phyloP scores from a whole-genome alignment of 2,797 vertebrate species.

The Graptemys geographica region DNA sequence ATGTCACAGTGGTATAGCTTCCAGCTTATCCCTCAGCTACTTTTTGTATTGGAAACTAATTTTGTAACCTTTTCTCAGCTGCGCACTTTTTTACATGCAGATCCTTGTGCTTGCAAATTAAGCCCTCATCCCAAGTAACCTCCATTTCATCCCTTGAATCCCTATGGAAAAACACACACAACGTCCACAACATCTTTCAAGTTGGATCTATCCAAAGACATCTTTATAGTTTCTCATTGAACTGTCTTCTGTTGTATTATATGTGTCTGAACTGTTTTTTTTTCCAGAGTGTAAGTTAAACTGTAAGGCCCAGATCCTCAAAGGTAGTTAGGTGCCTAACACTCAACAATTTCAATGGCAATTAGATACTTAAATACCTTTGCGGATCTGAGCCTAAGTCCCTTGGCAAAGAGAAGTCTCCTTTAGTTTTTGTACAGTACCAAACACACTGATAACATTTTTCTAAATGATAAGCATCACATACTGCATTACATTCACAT shows the following conservation, averaged over 20 bases:
- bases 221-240: neutral
- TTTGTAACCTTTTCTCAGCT: neutral
- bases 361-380: neutral
- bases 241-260: neutral
- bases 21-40: neutral
- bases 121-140: neutral
- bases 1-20: neutral
- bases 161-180: neutral
- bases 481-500: rapidly evolving
- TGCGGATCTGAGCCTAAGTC: neutral
- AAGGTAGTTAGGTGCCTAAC: neutral
- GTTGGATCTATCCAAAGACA: neutral
- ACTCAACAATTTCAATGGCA: neutral
- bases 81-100: neutral
- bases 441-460: neutral
- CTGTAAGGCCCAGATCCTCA: neutral
- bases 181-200: neutral
- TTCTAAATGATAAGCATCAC: neutral
- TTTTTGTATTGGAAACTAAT: neutral
- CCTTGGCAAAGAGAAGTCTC: neutral
- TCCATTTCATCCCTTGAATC: neutral
- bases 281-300: neutral
- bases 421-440: neutral
- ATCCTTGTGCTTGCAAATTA: neutral
- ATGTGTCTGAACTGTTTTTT: neutral